phyloP scores from a whole-genome alignment of 1,140 invertebrate species.

The Anoplophora glabripennis region DNA sequence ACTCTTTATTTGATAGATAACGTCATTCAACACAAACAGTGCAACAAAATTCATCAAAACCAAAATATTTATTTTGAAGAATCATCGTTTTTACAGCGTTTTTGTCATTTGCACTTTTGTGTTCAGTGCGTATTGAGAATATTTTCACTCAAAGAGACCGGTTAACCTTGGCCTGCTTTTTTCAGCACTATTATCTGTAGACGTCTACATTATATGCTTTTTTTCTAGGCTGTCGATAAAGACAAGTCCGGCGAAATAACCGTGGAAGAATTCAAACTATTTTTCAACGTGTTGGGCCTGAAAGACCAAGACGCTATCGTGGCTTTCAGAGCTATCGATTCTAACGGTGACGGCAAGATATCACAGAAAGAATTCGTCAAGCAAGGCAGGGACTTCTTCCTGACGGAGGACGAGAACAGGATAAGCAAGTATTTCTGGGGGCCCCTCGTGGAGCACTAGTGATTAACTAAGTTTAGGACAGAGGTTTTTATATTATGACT shows the following conservation, averaged over 20 bases:
- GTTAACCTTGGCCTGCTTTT: no score
- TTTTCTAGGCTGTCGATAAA: conserved; percentile 71
- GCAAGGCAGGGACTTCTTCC: conserved; percentile 74
- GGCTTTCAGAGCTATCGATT: conserved; percentile 74
- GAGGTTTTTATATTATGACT: neutral
- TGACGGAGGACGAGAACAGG: conserved; percentile 68
- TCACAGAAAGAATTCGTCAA: conserved; percentile 75
- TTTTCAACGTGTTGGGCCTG: conserved; percentile 75
- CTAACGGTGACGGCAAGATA: conserved; percentile 72
- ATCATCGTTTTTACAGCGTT: no score
- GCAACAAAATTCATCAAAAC: no score
- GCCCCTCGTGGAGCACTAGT: conserved; percentile 58
- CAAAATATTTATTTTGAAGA: no score
- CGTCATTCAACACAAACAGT: no score
- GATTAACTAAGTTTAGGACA: neutral
- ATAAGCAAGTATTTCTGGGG: conserved; percentile 85
- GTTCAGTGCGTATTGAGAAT: no score
- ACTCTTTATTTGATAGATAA: no score
- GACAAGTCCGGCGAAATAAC: conserved; percentile 74
- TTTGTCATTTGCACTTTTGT: no score
- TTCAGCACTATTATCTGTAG: no score
- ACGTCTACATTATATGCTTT: neutral
- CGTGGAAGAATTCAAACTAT: conserved; percentile 76
- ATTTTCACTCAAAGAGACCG: no score
- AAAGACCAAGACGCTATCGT: conserved; percentile 69